These are phyloP conservation scores for Desmodus rotundus DNA, from an alignment of 2,113 vertebrate species.

Conservation along the genomic window DNA sequence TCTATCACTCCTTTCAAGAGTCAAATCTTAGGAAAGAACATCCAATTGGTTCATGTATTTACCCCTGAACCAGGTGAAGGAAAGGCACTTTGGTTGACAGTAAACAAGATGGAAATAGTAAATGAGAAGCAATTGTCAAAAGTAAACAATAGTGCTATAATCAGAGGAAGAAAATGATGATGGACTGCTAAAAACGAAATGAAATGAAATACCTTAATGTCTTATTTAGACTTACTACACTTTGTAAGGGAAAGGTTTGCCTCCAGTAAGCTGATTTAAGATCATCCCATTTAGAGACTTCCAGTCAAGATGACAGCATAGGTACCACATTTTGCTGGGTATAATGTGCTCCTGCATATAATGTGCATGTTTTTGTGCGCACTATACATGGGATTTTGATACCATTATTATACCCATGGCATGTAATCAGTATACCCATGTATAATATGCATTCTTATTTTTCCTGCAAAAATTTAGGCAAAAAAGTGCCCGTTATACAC, in stretches of 20 bases:
- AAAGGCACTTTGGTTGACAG: not conserved
- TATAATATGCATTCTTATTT: too few relatives aligned
- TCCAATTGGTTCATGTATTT: not conserved
- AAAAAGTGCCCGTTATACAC: too few relatives aligned
- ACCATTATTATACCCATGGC: too few relatives aligned
- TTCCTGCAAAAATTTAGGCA: too few relatives aligned
- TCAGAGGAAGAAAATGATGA: not conserved
- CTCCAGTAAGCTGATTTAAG: constrained; percentile 21
- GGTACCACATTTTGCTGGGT: too few relatives aligned
- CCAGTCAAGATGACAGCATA: not conserved
- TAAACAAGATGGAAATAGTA: not conserved
- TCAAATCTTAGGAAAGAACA: not conserved
- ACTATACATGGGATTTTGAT: too few relatives aligned
- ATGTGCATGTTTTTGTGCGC: too few relatives aligned
- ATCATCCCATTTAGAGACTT: not conserved
- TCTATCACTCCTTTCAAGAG: not conserved
- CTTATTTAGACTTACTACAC: not conserved
- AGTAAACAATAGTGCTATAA: not conserved
- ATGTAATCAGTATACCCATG: too few relatives aligned
- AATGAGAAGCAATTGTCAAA: not conserved
- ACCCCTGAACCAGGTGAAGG: not conserved
- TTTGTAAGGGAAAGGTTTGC: not conserved
- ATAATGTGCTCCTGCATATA: too few relatives aligned
- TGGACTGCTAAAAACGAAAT: not conserved
- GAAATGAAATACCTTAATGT: not conserved